Evolutionary conservation across 2,888 invertebrate species (phyloP), one percentile per base, ranked within the genome.

Genomic region (Cynaeus angustus): DNA sequence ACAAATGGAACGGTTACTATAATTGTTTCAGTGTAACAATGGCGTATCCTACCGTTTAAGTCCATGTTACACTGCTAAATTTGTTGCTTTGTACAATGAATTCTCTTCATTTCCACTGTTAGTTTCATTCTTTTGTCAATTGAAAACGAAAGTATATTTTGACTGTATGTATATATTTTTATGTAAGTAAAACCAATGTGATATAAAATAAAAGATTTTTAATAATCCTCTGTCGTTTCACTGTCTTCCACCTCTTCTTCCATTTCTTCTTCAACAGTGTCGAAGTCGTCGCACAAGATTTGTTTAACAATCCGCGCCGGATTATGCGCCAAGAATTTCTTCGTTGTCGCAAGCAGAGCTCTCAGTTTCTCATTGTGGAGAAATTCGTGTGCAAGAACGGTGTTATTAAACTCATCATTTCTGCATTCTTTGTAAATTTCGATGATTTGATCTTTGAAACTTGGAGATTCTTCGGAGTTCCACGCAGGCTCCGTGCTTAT

Each of bases 341-440:
- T 75, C 4, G 75, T 79, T 12, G 66, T 65, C 0, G 45, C 58
- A 8, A 84, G 62, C 9, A 83, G 46, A 30, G 78, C 70, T 46
- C 73, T 64, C 70, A 84, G 79, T 14, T 70, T 53, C 0, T 73
- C 50, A 59, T 77, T 66, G 64, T 83, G 80, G 14, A 84, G 74
- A 72, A 83, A 80, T 50, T 82, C 79, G 64, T 83, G 83, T 1
- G 77, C 70, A 8, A 83, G 78, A 2, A 83, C 83, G 21, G 73
- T 65, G 59, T 77, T 73, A 30, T 80, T 78, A 66, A 83, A 83
- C 13, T 80, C 74, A 4, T 38, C 43, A 68, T 79, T 79, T 58
- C 69, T 77, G 14, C 78, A 75, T 4, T 72, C 71, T 14, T 79
- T 76, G 70, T 78, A 84, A 52, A 84, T 77, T 14, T 77, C 59